Evolutionary conservation across 2,797 vertebrate species (phyloP).

Genomic region (Sciaenops ocellatus): DNA sequence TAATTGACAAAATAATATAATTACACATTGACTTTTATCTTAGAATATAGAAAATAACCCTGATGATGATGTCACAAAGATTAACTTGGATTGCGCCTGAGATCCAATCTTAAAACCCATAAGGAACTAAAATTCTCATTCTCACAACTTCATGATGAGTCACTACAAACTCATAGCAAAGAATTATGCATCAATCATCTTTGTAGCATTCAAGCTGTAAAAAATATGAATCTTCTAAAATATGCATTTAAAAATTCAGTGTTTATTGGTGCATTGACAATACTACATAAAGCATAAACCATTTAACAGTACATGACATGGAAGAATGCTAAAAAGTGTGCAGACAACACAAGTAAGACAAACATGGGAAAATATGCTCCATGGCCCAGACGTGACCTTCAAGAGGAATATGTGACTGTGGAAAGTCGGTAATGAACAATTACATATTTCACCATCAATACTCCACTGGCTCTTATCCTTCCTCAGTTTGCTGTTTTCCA

Average conservation of each 20-base stretch:
- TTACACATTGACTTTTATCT: no score
- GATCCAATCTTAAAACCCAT: background rate
- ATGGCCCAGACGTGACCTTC: background rate
- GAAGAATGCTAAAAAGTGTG: background rate
- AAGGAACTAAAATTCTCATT: background rate
- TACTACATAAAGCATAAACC: no score
- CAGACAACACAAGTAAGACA: background rate
- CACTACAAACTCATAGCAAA: no score
- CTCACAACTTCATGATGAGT: no score
- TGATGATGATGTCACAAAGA: no score
- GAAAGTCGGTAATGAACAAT: background rate
- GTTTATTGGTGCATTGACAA: no score
- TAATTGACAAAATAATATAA: no score
- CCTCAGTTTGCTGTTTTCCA: conserved; percentile 88
- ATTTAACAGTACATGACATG: background rate
- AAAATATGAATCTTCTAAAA: no score
- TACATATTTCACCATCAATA: conserved; percentile 73
- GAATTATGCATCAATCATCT: no score
- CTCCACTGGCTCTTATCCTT: conserved; percentile 90
- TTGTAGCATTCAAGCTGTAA: no score
- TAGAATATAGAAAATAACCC: no score
- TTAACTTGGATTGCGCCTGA: no score
- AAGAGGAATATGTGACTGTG: background rate
- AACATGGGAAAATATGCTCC: background rate
- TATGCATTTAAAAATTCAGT: background rate